phyloP scores from a whole-genome alignment of 2,113 vertebrate genomes.

The Sciurus niger region DNA sequence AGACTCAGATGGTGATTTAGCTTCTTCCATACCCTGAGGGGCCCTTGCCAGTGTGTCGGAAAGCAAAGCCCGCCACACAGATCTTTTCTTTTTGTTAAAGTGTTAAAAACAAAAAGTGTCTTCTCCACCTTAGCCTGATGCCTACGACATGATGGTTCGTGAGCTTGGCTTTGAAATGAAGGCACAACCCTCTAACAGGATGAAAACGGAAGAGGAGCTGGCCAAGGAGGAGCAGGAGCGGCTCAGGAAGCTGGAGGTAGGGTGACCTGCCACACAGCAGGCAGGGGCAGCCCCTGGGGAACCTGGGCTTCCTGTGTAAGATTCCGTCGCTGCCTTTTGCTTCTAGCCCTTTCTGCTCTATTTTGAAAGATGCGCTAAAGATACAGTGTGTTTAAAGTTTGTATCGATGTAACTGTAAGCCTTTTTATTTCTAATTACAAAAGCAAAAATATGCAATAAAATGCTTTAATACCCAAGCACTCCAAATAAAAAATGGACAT shows the following conservation, averaged over 20 bases:
- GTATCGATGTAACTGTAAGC: neutral
- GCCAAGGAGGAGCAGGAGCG: slow-evolving; percentile 93
- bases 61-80: neutral
- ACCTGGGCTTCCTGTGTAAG: accelerated
- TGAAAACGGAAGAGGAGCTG: slow-evolving; percentile 96
- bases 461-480: neutral
- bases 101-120: neutral
- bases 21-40: neutral
- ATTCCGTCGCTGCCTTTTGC: accelerated
- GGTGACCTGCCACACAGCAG: accelerated
- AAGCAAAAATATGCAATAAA: neutral
- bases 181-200: slow-evolving; percentile 94
- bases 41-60: neutral
- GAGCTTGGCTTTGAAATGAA: slow-evolving; percentile 99
- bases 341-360: neutral
- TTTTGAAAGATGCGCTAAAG: neutral
- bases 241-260: slow-evolving; percentile 94
- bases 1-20: neutral
- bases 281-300: accelerated
- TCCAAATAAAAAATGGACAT: neutral
- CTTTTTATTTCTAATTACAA: neutral
- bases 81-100: neutral
- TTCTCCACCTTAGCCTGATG: slow-evolving; percentile 90
- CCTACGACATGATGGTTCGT: slow-evolving; percentile 96
- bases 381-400: neutral